phyloP scores from a whole-genome alignment of 2,888 invertebrate species.

The Adelphocoris suturalis region DNA sequence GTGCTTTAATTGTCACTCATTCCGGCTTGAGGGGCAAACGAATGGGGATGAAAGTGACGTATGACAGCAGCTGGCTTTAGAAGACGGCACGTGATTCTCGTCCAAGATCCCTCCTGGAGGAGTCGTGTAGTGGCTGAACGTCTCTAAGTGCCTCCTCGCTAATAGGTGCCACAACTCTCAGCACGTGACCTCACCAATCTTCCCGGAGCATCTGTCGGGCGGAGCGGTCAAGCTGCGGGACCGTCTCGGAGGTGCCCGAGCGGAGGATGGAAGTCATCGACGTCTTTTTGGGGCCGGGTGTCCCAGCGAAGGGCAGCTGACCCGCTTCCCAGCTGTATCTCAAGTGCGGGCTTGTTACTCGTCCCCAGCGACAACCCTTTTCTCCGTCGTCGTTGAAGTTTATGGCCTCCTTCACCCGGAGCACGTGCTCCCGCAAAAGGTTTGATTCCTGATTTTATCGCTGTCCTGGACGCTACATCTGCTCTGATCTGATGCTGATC shows the following conservation, averaged over 20 bases:
- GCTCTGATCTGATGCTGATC: not conserved
- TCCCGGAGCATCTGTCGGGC: constrained; percentile 12
- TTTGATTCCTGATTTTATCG: constrained; percentile 37
- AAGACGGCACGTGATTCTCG: not conserved
- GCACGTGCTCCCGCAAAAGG: constrained; percentile 42
- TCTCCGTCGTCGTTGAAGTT: constrained; percentile 19
- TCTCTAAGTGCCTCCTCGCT: not conserved
- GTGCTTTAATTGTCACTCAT: not conserved
- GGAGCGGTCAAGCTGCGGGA: constrained; percentile 29
- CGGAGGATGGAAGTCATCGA: not conserved
- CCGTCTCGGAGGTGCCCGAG: not conserved
- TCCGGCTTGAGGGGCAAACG: not conserved
- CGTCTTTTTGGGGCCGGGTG: constrained; percentile 11
- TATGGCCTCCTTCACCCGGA: not conserved
- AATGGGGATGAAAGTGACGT: not conserved
- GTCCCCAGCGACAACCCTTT: not conserved
- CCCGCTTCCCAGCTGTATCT: not conserved
- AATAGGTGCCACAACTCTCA: constrained; percentile 32
- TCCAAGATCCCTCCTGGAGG: not conserved
- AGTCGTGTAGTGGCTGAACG: not conserved
- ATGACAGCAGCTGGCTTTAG: not conserved
- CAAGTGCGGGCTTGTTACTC: not conserved
- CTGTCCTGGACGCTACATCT: constrained; percentile 1
- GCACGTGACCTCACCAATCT: constrained; percentile 12
- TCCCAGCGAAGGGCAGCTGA: constrained; percentile 22